phyloP scores from a whole-genome alignment of 1,140 invertebrate species.

The Ganaspis sp. region DNA sequence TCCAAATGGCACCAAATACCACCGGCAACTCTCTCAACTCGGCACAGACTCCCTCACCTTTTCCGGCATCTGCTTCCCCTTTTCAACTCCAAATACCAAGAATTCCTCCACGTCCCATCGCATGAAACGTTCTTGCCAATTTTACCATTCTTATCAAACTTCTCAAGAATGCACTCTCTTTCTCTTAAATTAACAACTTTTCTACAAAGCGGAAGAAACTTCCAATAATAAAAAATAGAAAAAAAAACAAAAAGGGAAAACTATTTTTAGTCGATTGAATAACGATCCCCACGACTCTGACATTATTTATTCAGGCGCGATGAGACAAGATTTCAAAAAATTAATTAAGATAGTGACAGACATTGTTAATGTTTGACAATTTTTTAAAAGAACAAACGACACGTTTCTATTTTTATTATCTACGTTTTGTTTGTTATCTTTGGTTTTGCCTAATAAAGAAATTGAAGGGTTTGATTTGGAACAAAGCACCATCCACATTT shows the following conservation, averaged over 20 bases:
- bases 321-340: not conserved
- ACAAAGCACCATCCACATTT: no score
- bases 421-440: no score
- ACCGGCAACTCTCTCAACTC: not conserved
- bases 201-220: not conserved
- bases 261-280: no score
- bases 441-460: no score
- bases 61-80: conserved; percentile 30
- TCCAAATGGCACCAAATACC: not conserved
- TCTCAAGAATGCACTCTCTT: not conserved
- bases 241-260: not conserved
- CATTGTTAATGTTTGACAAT: no score
- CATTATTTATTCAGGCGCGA: no score
- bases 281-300: no score
- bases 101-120: not conserved
- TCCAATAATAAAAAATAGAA: not conserved
- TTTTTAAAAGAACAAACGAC: no score
- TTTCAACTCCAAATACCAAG: conserved; percentile 18
- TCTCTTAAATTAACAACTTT: not conserved
- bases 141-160: not conserved
- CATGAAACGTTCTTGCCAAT: conserved; percentile 18
- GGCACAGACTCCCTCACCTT: conserved; percentile 28
- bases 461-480: no score
- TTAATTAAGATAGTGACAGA: no score
- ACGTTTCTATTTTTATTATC: no score